Evolutionary conservation across 1,140 invertebrate genomes (phyloP).

Genomic region (Eubasilissa regina): DNA sequence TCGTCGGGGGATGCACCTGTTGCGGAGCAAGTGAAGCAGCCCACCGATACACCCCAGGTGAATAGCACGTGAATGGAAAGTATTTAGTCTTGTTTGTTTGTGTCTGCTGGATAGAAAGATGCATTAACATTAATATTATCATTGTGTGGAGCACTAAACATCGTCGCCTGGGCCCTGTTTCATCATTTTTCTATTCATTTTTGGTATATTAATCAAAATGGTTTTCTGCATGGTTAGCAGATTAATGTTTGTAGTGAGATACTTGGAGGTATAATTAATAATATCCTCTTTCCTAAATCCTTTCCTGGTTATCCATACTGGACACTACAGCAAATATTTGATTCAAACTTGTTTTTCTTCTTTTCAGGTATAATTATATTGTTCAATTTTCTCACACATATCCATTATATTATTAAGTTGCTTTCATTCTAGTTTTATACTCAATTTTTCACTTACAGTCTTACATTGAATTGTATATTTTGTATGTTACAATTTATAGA

Average conservation of each 20-base stretch:
- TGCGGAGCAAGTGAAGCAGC: conserved; percentile 52
- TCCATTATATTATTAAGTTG: background rate
- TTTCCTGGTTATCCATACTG: conserved; percentile 40
- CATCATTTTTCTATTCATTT: conserved; percentile 47
- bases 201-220: conserved; percentile 35
- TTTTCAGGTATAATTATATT: conserved; percentile 22
- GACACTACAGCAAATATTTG: conserved; percentile 59
- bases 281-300: conserved; percentile 42
- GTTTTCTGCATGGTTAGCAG: conserved; percentile 60
- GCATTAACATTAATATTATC: conserved; percentile 56
- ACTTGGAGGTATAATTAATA: conserved; percentile 37
- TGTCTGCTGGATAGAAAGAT: conserved; percentile 57
- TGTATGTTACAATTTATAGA: too few species aligned
- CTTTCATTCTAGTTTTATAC: background rate
- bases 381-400: background rate
- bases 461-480: too few species aligned
- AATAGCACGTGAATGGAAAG: conserved; percentile 60
- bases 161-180: conserved; percentile 51
- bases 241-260: conserved; percentile 55
- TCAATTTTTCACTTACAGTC: background rate
- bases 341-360: background rate
- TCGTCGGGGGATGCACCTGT: conserved; percentile 46
- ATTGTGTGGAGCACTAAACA: conserved; percentile 50
- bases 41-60: conserved; percentile 61
- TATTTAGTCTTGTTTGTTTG: conserved; percentile 60